A percentile compares a stretch with the other conserved stretches of the same genome.
phyloP scores from a whole-genome alignment of 2,888 invertebrate species.

The Dendrolimus houi region DNA sequence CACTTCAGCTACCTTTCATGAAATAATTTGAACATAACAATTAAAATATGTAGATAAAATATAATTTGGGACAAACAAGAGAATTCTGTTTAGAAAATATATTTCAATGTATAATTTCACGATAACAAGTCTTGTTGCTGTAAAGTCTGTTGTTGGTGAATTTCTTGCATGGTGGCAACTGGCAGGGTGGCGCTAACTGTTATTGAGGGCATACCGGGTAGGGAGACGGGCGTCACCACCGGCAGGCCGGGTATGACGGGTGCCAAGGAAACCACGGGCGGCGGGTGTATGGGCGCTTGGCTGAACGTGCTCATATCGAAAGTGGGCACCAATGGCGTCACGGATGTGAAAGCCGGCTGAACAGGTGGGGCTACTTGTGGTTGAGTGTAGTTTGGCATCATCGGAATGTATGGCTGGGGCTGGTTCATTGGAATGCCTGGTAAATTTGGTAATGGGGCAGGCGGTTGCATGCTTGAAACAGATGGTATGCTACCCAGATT shows the following conservation, averaged over 20 bases:
- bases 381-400: conserved; percentile 62
- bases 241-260: conserved; percentile 51
- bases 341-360: conserved; percentile 19
- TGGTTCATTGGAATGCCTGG: conserved; percentile 73
- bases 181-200: conserved; percentile 85
- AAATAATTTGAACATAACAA: not conserved
- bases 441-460: conserved; percentile 67
- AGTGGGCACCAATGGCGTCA: conserved; percentile 48
- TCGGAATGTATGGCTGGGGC: conserved; percentile 71
- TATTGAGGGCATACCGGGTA: conserved; percentile 88
- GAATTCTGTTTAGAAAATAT: conserved; percentile 2
- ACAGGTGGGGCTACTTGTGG: conserved; percentile 26
- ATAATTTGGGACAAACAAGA: not conserved
- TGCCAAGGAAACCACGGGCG: conserved; percentile 40
- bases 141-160: conserved; percentile 60
- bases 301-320: conserved; percentile 62
- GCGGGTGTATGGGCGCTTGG: conserved; percentile 46
- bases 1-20: not conserved
- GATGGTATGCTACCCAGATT: conserved; percentile 70
- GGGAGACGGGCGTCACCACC: conserved; percentile 81
- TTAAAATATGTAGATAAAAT: not conserved
- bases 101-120: conserved; percentile 30
- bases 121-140: conserved; percentile 63
- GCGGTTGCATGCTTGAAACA: conserved; percentile 67
- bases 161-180: conserved; percentile 75